Base-by-base conservation (phyloP, 1,140 invertebrate genomes). In the Sarcophaga bullata region DNA sequence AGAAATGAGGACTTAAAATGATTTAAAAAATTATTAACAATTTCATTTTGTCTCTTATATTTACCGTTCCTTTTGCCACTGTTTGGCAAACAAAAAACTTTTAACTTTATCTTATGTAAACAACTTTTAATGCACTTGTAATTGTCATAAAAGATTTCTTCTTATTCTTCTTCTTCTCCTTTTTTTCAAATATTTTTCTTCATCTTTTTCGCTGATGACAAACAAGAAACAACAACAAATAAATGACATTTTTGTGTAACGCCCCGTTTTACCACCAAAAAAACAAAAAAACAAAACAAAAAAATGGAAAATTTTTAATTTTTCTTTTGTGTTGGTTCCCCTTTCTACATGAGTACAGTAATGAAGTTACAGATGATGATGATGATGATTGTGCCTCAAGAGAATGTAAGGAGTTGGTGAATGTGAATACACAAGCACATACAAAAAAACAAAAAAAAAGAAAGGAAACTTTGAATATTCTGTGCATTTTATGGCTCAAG, bases 401-500 rank as follows among this genome's bases (percentile, higher is more conserved):
- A 78, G 75, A 76, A 76, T 58, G 15, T 58, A 19, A 68, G 25
- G 4, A 10, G 62, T 68, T 68, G 62, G 25, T 37, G 25, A 37
- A 37, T 37, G 25, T 37, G 25, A 4, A 37, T 37, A 37, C 25
- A 37, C 25, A 25, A 72, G 62, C 17, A 72, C 17, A 19, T 19
- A 19, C 19, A 8, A 17, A 49, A 9, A 19, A 50, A 52, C 17
- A 37, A 37, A 37, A 37, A 2, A 37, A 2, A 6, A 19, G 48
- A 49, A 78, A 52, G 17, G 17, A 50, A 78, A 78, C 75, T 78
- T 78, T 50, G 75, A 49, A 52, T 48, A 78, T 78, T 78, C 75
- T 78, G 75, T 78, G 75, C 75, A 78, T 78, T 78, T 78, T 78
- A 78, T 78, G 75, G 75, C 75, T 78, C 75, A 78, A 78, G 75